These are phyloP conservation scores for Andrena dorsata DNA, from an alignment of 2,888 invertebrate genomes.

Conservation along the genomic window DNA sequence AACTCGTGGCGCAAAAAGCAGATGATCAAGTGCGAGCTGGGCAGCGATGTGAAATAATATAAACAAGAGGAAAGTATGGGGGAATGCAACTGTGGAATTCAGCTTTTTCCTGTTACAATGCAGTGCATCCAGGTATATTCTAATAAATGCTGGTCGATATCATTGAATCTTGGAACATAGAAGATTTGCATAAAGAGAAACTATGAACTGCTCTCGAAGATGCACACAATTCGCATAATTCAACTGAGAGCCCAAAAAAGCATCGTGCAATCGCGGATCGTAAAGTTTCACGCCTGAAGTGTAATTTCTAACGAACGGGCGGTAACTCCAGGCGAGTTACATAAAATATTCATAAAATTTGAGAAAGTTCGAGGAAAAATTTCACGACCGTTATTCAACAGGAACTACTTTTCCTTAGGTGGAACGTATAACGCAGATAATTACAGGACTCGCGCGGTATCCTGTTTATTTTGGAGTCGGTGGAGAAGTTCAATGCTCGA, in stretches of 20 bases:
- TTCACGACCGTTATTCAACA: slow-evolving; percentile 36
- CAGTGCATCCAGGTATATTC: too few relatives aligned
- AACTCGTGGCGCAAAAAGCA: neutral
- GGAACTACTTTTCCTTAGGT: slow-evolving; percentile 26
- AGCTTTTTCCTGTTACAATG: too few relatives aligned
- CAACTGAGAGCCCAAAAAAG: neutral
- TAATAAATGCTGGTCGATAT: too few relatives aligned
- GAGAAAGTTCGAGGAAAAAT: slow-evolving; percentile 33
- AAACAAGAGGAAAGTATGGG: too few relatives aligned
- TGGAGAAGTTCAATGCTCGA: slow-evolving; percentile 53
- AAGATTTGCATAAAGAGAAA: too few relatives aligned
- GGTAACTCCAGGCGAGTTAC: slow-evolving; percentile 13
- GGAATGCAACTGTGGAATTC: too few relatives aligned
- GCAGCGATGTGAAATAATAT: too few relatives aligned
- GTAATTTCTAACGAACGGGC: neutral
- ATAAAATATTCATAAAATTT: slow-evolving; percentile 40
- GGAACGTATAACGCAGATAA: slow-evolving; percentile 17
- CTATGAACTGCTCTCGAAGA: too few relatives aligned
- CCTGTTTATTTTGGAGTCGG: neutral
- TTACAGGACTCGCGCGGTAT: neutral
- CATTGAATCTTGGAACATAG: too few relatives aligned
- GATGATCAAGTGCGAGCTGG: neutral
- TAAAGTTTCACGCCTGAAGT: neutral
- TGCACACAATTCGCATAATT: too few relatives aligned
- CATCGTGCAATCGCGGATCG: neutral